phyloP scores from a whole-genome alignment of 2,113 vertebrate genomes.

The Mustela nigripes region DNA sequence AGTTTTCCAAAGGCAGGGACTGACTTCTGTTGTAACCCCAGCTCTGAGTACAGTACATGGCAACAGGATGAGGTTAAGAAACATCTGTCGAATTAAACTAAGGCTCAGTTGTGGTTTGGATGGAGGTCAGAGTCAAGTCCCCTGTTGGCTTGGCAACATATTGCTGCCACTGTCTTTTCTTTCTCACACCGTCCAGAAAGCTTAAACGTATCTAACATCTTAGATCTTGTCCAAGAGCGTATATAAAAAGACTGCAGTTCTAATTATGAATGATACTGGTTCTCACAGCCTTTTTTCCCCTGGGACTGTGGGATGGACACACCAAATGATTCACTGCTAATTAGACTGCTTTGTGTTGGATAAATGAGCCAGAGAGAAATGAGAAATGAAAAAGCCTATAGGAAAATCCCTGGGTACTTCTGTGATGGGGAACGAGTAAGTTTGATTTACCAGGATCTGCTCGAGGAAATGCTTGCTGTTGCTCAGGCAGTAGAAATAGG shows the following conservation, averaged over 20 bases:
- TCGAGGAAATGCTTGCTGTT: conserved; percentile 97
- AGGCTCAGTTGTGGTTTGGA: conserved; percentile 8
- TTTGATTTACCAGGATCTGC: conserved; percentile 92
- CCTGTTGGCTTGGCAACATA: neutral
- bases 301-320: neutral
- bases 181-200: neutral
- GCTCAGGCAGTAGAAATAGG: conserved; percentile 95
- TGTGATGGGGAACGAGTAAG: neutral
- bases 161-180: neutral
- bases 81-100: conserved; percentile 8
- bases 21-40: neutral
- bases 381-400: neutral
- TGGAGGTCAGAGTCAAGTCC: neutral
- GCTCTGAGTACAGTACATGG: neutral
- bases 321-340: neutral
- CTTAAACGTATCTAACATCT: neutral
- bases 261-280: neutral
- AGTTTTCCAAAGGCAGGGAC: neutral
- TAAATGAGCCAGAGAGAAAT: conserved; percentile 16
- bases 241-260: neutral
- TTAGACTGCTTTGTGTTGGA: neutral
- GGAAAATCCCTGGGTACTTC: neutral
- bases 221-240: neutral
- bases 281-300: neutral
- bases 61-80: neutral